phyloP scores from a whole-genome alignment of 2,888 invertebrate genomes.

The Troides aeacus region DNA sequence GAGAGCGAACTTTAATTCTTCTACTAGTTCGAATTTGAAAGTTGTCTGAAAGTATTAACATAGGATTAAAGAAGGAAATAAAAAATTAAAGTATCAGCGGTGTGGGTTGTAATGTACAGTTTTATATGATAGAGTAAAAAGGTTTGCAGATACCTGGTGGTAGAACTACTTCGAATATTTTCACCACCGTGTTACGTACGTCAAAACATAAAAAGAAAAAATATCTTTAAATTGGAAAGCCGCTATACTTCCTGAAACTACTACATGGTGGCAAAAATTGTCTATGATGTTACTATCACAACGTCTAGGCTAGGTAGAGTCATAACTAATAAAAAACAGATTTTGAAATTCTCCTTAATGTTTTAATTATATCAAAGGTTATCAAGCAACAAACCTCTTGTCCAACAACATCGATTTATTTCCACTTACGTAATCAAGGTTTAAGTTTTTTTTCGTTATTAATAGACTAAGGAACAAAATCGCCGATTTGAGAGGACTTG shows the following conservation, averaged over 20 bases:
- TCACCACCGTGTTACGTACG: not conserved
- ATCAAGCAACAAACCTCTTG: not conserved
- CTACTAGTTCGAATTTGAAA: slow-evolving; percentile 80
- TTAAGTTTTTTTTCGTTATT: not conserved
- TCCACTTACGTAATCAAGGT: not conserved
- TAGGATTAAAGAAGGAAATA: not conserved
- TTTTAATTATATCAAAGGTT: too few species aligned
- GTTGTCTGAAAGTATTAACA: slow-evolving; percentile 63
- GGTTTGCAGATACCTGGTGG: not conserved
- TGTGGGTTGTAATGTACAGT: too few species aligned
- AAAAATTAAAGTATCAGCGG: not conserved
- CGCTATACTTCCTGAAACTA: too few species aligned
- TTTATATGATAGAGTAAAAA: not conserved
- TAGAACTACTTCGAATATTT: not conserved
- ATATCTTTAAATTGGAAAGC: too few species aligned
- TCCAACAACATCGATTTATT: not conserved
- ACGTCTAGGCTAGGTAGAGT: too few species aligned
- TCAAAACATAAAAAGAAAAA: not conserved
- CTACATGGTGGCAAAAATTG: too few species aligned
- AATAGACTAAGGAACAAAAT: not conserved
- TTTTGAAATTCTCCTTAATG: too few species aligned
- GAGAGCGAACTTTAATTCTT: slow-evolving; percentile 83
- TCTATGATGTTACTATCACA: too few species aligned
- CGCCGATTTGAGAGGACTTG: too few species aligned
- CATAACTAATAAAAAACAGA: too few species aligned